Percentiles rank a stretch among this genome's conserved stretches.
Conservation (phyloP, 2,113 vertebrate genomes). For the Aphelocoma coerulescens region DNA sequence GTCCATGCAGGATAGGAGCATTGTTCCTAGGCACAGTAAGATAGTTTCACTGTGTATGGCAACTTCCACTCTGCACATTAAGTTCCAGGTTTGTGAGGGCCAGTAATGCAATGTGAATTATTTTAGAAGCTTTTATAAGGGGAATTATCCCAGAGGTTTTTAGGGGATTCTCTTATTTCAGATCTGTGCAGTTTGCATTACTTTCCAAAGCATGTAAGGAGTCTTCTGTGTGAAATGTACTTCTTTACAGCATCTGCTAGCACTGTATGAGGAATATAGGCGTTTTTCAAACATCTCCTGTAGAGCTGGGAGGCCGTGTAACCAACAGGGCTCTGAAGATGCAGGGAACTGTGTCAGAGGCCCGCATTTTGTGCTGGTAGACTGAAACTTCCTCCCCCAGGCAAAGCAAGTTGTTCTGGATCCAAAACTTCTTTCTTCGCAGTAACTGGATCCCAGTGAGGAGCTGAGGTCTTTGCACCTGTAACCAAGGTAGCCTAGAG, state of each 20-base stretch:
- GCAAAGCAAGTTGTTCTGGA: neutral
- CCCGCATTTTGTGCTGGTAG: neutral
- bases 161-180: neutral
- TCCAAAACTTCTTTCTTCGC: neutral
- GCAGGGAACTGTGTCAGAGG: neutral
- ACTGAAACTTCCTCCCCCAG: neutral
- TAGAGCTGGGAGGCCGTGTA: neutral
- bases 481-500: neutral
- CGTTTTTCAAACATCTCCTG: neutral
- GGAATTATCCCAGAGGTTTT: neutral
- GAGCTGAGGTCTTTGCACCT: neutral
- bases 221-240: neutral
- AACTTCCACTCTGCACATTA: neutral
- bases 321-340: neutral
- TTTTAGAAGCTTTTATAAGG: slow-evolving; percentile 46
- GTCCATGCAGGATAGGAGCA: neutral
- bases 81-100: neutral
- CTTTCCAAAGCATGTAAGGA: neutral
- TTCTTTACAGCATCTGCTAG: neutral
- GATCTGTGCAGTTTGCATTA: neutral
- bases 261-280: neutral
- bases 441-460: neutral
- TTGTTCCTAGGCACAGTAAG: neutral
- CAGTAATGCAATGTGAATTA: neutral
- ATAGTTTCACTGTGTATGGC: neutral